These are phyloP conservation scores for Sycophila sp. DNA, from an alignment of 1,140 invertebrate genomes.

Conservation along the genomic window DNA sequence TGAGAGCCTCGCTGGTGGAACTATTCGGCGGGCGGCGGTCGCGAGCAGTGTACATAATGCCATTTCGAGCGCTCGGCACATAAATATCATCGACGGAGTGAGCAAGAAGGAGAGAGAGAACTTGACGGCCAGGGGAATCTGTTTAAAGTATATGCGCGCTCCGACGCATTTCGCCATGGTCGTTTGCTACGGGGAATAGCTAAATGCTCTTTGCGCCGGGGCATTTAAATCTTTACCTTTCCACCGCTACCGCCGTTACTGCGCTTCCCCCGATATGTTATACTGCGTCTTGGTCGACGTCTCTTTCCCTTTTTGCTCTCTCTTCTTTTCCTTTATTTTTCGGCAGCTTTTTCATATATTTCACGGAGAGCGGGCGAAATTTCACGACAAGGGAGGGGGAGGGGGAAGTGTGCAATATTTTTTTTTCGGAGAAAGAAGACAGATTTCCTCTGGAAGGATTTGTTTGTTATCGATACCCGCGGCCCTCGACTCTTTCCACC, in stretches of 20 bases:
- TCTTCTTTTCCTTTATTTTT: too few relatives aligned
- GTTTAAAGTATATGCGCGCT: conserved; percentile 64
- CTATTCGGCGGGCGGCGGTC: conserved; percentile 30
- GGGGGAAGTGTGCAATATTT: background rate
- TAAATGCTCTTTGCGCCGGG: conserved; percentile 67
- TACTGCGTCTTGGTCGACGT: conserved; percentile 22
- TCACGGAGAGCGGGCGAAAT: too few relatives aligned
- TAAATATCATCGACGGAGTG: conserved; percentile 58
- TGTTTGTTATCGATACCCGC: conserved; percentile 62
- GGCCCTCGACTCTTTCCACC: conserved; percentile 31
- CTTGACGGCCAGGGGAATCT: conserved; percentile 62
- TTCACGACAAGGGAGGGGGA: background rate
- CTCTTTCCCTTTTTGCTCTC: conserved; percentile 4
- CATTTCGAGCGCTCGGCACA: conserved; percentile 51
- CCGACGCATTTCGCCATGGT: conserved; percentile 60
- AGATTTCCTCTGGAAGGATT: conserved; percentile 41
- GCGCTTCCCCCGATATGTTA: background rate
- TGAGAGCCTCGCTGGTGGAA: conserved; percentile 36
- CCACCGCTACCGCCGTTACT: conserved; percentile 35
- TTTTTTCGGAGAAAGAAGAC: conserved; percentile 24
- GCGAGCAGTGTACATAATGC: conserved; percentile 2
- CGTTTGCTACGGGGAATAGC: conserved; percentile 67
- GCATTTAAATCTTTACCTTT: conserved; percentile 67
- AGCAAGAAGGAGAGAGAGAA: conserved; percentile 21
- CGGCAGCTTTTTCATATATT: too few relatives aligned